Evolutionary conservation across 2,113 vertebrate genomes (phyloP).

Genomic region (Abramis brama): DNA sequence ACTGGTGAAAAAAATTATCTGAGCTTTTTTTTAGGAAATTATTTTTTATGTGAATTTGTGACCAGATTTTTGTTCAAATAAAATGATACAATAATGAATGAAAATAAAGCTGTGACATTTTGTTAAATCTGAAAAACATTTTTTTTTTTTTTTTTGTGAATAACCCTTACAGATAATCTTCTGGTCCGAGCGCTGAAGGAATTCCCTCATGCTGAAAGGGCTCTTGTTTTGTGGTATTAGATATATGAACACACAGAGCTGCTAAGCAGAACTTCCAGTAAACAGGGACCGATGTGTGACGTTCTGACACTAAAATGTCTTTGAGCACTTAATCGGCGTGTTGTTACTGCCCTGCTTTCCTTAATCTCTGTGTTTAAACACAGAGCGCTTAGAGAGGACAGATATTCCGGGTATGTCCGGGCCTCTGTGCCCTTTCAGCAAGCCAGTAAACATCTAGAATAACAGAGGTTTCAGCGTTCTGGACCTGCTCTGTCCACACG

Average conservation of each 20-base stretch:
- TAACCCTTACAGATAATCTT: neutral
- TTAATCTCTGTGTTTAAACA: slow-evolving; percentile 65
- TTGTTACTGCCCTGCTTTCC: slow-evolving; percentile 66
- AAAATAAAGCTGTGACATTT: neutral
- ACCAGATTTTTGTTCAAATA: neutral
- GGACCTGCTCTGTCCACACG: slow-evolving; percentile 65
- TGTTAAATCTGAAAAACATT: neutral
- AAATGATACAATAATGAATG: neutral
- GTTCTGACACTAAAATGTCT: neutral
- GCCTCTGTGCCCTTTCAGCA: slow-evolving; percentile 58
- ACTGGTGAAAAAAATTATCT: no score
- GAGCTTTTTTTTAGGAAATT: neutral
- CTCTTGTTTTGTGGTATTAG: slow-evolving; percentile 17
- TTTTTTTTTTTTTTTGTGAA: neutral
- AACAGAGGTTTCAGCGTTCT: slow-evolving; percentile 64
- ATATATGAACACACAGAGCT: neutral
- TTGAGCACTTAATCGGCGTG: slow-evolving; percentile 45
- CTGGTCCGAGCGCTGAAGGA: neutral
- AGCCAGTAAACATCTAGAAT: slow-evolving; percentile 65
- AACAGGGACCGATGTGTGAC: neutral
- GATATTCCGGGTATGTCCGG: slow-evolving; percentile 76
- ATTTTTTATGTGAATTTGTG: neutral
- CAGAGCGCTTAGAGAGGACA: slow-evolving; percentile 68
- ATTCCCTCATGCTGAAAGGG: neutral
- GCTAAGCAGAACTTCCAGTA: neutral